Conservation (phyloP, 2,888 invertebrate species). For the Zygogramma bicolorata region DNA sequence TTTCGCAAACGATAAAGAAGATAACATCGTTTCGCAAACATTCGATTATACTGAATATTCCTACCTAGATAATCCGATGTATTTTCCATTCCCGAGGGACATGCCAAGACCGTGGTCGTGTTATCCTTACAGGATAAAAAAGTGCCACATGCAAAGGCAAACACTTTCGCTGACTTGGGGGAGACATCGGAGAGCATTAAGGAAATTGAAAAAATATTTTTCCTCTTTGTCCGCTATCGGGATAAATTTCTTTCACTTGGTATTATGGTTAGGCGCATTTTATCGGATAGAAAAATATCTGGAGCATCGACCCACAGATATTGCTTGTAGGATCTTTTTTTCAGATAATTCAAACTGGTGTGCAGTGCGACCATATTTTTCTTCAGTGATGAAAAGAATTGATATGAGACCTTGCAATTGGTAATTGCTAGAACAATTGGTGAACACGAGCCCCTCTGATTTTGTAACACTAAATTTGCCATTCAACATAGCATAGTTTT, state of each 20-base stretch:
- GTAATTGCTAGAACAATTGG: too few relatives aligned
- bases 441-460: too few relatives aligned
- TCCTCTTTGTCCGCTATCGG: slow-evolving; percentile 9
- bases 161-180: slow-evolving; percentile 48
- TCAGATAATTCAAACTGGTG: too few relatives aligned
- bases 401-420: too few relatives aligned
- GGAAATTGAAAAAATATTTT: slow-evolving; percentile 60
- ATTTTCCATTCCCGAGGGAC: slow-evolving; percentile 30
- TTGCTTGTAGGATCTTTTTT: too few relatives aligned
- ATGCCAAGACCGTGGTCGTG: slow-evolving; percentile 18
- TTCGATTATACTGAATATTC: slow-evolving; percentile 32
- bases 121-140: slow-evolving; percentile 53
- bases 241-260: not conserved
- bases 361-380: too few relatives aligned
- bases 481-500: too few relatives aligned
- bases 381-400: too few relatives aligned
- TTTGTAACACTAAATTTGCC: too few relatives aligned
- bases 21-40: slow-evolving; percentile 33
- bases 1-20: not conserved
- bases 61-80: slow-evolving; percentile 27
- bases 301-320: not conserved
- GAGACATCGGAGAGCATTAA: slow-evolving; percentile 51
- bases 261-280: slow-evolving; percentile 5
- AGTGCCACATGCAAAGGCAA: slow-evolving; percentile 61
- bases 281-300: not conserved